Evolutionary conservation across 2,888 invertebrate species (phyloP).

Genomic region (Ornithoptera alexandrae): DNA sequence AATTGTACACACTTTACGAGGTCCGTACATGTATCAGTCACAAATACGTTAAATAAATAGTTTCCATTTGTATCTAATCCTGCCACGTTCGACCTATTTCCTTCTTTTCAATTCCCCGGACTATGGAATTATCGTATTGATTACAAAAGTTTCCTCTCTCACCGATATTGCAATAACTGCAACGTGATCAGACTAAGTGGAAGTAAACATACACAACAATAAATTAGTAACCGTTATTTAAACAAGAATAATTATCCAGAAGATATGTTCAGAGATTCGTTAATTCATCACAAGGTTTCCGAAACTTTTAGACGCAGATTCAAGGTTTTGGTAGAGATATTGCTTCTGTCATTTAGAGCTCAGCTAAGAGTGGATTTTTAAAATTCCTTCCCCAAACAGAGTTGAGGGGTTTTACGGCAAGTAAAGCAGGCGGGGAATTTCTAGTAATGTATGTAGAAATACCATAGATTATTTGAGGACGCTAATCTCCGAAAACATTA

Average conservation of each 20-base stretch:
- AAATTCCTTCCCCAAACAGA: no score
- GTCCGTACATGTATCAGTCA: not conserved
- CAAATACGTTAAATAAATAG: not conserved
- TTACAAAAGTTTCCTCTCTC: conserved; percentile 11
- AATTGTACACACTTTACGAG: not conserved
- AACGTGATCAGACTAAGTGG: conserved; percentile 14
- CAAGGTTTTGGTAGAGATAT: no score
- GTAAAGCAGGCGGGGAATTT: no score
- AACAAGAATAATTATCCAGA: not conserved
- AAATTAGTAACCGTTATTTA: not conserved
- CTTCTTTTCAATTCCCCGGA: conserved; percentile 10
- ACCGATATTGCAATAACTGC: conserved; percentile 15
- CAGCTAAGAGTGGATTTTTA: no score
- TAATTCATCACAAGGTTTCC: no score
- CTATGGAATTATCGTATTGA: conserved; percentile 4
- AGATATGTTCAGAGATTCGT: no score
- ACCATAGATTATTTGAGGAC: no score
- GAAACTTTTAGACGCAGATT: no score
- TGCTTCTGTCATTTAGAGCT: no score
- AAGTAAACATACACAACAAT: not conserved
- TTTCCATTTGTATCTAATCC: conserved; percentile 7
- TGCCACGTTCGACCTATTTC: conserved; percentile 19
- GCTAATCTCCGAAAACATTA: no score
- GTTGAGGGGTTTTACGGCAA: no score
- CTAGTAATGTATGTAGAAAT: no score